Base-by-base conservation (phyloP, 2,888 invertebrate species). In the Amaurobius ferox region DNA sequence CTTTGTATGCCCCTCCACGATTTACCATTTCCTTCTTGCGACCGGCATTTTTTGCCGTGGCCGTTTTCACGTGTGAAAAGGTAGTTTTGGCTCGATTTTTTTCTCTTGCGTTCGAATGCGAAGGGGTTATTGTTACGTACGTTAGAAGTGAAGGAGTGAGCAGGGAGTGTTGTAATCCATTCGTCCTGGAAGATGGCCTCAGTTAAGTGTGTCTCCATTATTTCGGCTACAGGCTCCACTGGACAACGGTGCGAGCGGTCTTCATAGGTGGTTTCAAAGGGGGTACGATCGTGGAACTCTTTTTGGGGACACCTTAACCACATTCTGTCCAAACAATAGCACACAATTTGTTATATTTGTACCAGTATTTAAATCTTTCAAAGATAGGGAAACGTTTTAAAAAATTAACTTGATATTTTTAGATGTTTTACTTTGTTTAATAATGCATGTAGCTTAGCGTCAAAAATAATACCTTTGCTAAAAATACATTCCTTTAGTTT, bases 51-150 rank as follows among this genome's bases (percentile, higher is more conserved):
- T 79, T 66, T 71, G 23, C 40, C 66, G n/a, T 77, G 76, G 29
- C 64, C 71, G 71, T 78, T 85, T 85, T 85, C 83, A 85, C 83
- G 83, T 85, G 83, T 85, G 83, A 85, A 85, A 85, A 77, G 39
- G 71, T 44, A 77, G 64, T 64, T 79, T 71, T 79, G 62, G 28
- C 30, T 77, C 19, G 0, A 11, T 48, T 67, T 48, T 67, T 73
- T 39, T 73, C n/a, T 79, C 72, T 19, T n/a, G 6, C 1, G 40
- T 39, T 39, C 35, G 73, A 44, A 71, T 73, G 19, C 9, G 68
- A 28, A 68, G 23, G 39, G 64, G 55, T 61, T 55, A 62, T 61
- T 61, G 19, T 61, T 19, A 9, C 16, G 26, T 48, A 35, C 35
- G 73, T 62, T 64, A 55, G 73, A 32, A 62, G 62, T 44, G 32